Evolutionary conservation across 2,888 invertebrate species (phyloP).

Genomic region (Blastobasis adustella): DNA sequence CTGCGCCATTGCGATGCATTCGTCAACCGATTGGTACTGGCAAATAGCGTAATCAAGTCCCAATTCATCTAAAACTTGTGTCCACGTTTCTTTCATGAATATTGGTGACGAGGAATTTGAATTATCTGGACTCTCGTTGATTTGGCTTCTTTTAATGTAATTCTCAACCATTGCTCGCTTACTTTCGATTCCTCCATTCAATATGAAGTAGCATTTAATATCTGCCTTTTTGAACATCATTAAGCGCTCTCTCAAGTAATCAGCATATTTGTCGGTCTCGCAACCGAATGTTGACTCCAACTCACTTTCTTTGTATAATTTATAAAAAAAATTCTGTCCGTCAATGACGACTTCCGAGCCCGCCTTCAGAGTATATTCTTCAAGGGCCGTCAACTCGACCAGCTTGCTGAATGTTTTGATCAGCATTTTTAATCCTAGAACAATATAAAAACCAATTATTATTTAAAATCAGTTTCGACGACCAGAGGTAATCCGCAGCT

Average conservation of each 20-base stretch:
- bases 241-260: constrained; percentile 20
- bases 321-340: constrained; percentile 28
- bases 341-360: constrained; percentile 30
- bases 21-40: constrained; percentile 24
- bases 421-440: no score
- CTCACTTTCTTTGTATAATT: constrained; percentile 17
- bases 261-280: constrained; percentile 28
- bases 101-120: constrained; percentile 13
- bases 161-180: no score
- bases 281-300: constrained; percentile 25
- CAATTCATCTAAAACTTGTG: constrained; percentile 31
- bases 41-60: constrained; percentile 24
- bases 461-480: no score
- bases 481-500: no score
- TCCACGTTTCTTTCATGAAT: constrained; percentile 22
- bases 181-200: constrained; percentile 31
- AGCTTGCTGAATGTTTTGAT: no score
- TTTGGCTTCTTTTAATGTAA: no score
- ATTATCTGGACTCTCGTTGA: no score
- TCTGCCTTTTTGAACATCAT: constrained; percentile 28
- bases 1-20: constrained; percentile 30
- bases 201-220: constrained; percentile 30
- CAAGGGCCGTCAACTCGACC: background rate
- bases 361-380: constrained; percentile 16
- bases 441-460: no score